phyloP scores from a whole-genome alignment of 2,888 invertebrate species.

The Epinotia ramella region DNA sequence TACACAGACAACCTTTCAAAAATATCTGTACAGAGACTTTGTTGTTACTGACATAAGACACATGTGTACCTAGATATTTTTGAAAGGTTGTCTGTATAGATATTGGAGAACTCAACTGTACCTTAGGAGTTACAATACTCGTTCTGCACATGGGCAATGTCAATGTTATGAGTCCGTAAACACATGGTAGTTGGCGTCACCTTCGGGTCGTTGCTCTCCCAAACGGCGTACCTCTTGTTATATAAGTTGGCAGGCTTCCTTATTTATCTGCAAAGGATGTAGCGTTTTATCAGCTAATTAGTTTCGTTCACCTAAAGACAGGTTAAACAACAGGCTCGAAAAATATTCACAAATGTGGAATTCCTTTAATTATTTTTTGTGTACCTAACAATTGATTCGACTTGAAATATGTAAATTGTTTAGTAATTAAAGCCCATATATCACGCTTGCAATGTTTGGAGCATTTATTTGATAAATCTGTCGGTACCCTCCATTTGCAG shows the following conservation, averaged over 20 bases:
- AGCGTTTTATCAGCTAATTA: constrained; percentile 11
- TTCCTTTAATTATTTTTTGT: background rate
- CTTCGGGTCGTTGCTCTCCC: constrained; percentile 36
- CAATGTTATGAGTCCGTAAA: constrained; percentile 37
- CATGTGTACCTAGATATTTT: too few species aligned
- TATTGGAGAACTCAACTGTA: too few species aligned
- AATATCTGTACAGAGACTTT: too few species aligned
- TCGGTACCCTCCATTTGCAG: constrained; percentile 5
- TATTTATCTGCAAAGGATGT: constrained; percentile 29
- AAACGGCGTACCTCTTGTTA: constrained; percentile 29
- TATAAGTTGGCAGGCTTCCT: constrained; percentile 33
- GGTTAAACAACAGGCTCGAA: background rate
- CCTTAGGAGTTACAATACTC: too few species aligned
- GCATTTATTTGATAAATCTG: constrained; percentile 27
- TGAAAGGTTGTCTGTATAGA: too few species aligned
- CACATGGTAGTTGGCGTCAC: constrained; percentile 46
- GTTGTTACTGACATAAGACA: too few species aligned
- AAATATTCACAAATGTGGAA: background rate
- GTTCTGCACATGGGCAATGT: constrained; percentile 25
- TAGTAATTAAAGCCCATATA: background rate
- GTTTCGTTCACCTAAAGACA: background rate
- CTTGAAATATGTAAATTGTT: background rate
- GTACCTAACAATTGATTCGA: background rate
- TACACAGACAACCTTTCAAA: too few species aligned
- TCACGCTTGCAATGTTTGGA: constrained; percentile 11